Conservation (phyloP, 2,888 invertebrate species). For the Cephus nigrinus region DNA sequence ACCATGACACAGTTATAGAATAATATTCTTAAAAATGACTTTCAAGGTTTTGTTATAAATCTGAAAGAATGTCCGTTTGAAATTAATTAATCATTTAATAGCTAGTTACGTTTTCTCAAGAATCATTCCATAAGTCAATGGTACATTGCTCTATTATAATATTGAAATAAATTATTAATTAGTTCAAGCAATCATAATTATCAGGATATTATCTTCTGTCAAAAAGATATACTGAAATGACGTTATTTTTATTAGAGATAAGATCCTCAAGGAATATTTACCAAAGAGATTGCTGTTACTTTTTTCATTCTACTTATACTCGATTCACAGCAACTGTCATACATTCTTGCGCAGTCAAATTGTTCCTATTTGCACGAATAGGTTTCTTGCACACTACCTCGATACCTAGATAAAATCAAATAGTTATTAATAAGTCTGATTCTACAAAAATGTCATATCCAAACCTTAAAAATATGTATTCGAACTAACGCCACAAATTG, state of each 20-base stretch:
- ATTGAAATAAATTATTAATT: background rate
- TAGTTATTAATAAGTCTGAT: background rate
- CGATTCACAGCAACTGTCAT: background rate
- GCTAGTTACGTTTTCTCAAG: background rate
- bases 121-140: background rate
- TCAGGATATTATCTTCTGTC: background rate
- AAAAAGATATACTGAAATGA: background rate
- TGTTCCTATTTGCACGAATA: background rate
- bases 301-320: background rate
- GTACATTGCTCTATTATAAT: background rate
- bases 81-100: background rate
- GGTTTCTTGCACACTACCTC: background rate
- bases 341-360: background rate
- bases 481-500: background rate
- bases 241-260: background rate
- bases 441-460: background rate
- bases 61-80: background rate
- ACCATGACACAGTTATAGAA: background rate
- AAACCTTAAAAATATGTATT: background rate
- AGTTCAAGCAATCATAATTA: background rate
- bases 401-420: background rate
- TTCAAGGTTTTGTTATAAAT: background rate
- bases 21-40: background rate
- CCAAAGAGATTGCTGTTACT: background rate
- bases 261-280: background rate